Conservation (phyloP, 1,140 invertebrate genomes). For the Idris sp. region DNA sequence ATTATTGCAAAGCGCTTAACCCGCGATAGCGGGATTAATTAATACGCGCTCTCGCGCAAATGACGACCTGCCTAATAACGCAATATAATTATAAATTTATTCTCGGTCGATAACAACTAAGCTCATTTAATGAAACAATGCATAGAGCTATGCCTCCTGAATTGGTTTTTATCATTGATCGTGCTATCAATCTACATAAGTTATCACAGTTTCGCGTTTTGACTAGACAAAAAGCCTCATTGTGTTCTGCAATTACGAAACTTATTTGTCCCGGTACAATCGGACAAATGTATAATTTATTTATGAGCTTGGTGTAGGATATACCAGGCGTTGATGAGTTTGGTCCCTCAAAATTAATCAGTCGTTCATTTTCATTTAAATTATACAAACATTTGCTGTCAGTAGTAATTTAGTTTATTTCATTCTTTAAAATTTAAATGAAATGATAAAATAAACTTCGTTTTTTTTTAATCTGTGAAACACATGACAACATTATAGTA, state of each 20-base stretch:
- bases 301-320: slow-evolving; percentile 8
- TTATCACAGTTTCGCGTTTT: slow-evolving; percentile 9
- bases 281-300: slow-evolving; percentile 19
- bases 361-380: background rate
- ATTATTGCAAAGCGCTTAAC: slow-evolving; percentile 65
- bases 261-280: slow-evolving; percentile 16
- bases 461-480: no score
- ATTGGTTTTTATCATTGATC: slow-evolving; percentile 22
- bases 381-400: background rate
- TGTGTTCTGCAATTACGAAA: slow-evolving; percentile 13
- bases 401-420: background rate
- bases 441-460: no score
- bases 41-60: slow-evolving; percentile 60
- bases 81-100: slow-evolving; percentile 61
- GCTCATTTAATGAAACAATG: slow-evolving; percentile 39
- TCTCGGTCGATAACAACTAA: slow-evolving; percentile 43
- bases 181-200: slow-evolving; percentile 11
- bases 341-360: slow-evolving; percentile 3
- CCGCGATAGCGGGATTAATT: slow-evolving; percentile 62
- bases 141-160: slow-evolving; percentile 25
- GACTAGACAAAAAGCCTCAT: slow-evolving; percentile 10
- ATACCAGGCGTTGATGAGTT: slow-evolving; percentile 20
- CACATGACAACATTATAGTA: no score
- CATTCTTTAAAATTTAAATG: no score
- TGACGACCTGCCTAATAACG: slow-evolving; percentile 57